phyloP scores from a whole-genome alignment of 1,140 invertebrate genomes.

The Heliothis virescens region DNA sequence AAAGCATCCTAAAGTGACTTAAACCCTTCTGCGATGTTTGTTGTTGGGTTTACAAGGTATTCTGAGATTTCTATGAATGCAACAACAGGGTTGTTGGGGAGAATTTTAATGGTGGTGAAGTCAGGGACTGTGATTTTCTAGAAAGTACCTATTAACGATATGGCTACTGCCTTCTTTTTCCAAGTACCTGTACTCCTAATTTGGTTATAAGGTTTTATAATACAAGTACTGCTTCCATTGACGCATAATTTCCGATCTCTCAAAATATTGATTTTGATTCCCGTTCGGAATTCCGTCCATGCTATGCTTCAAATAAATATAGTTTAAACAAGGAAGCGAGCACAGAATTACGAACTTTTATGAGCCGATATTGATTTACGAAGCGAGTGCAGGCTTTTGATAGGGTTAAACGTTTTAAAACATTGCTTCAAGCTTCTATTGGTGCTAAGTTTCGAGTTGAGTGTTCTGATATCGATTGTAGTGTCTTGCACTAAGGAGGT shows the following conservation, averaged over 20 bases:
- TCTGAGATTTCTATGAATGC: slow-evolving; percentile 12
- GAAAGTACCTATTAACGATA: too few relatives aligned
- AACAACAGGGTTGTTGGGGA: neutral
- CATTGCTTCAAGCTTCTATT: too few relatives aligned
- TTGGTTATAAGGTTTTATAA: too few relatives aligned
- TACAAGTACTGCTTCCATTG: too few relatives aligned
- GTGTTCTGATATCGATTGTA: neutral
- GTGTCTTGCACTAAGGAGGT: neutral
- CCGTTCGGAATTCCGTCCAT: neutral
- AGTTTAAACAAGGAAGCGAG: slow-evolving; percentile 22
- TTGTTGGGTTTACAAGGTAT: slow-evolving; percentile 20
- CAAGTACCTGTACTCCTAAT: too few relatives aligned
- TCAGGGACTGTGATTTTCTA: neutral
- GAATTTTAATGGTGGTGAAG: slow-evolving; percentile 15
- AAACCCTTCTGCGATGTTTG: slow-evolving; percentile 12
- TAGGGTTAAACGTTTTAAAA: slow-evolving; percentile 6
- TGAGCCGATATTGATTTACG: slow-evolving; percentile 35
- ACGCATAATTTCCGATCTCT: too few relatives aligned
- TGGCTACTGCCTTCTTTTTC: too few relatives aligned
- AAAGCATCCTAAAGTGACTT: slow-evolving; percentile 5
- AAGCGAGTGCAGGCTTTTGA: slow-evolving; percentile 29
- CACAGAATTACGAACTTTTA: slow-evolving; percentile 29
- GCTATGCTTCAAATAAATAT: slow-evolving; percentile 17
- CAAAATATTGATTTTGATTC: slow-evolving; percentile 1
- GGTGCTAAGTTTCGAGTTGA: neutral